phyloP scores from a whole-genome alignment of 2,113 vertebrate genomes.

The Globicephala melas region DNA sequence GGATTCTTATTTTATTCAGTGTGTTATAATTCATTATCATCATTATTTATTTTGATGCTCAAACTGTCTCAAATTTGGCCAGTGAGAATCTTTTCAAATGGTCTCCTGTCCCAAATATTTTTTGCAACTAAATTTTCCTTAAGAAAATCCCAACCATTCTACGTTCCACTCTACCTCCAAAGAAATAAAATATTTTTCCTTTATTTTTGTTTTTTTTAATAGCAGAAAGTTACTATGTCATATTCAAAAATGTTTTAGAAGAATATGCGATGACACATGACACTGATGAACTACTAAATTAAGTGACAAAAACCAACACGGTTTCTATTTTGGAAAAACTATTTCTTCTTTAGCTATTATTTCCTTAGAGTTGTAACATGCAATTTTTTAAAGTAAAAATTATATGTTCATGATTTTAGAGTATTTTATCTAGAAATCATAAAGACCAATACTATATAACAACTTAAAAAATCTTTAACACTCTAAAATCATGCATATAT shows the following conservation, averaged over 20 bases:
- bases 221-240: slow-evolving; percentile 20
- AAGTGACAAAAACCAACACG: neutral
- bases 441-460: neutral
- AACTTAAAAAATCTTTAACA: neutral
- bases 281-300: slow-evolving; percentile 3
- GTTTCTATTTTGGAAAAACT: slow-evolving; percentile 1
- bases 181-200: slow-evolving; percentile 6
- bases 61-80: neutral
- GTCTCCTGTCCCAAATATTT: neutral
- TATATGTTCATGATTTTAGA: neutral
- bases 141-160: neutral
- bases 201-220: neutral
- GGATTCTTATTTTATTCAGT: neutral
- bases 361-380: neutral
- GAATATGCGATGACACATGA: neutral
- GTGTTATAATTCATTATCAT: neutral
- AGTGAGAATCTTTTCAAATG: neutral
- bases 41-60: neutral
- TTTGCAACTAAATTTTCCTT: neutral
- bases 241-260: neutral
- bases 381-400: neutral
- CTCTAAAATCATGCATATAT: neutral
- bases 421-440: neutral
- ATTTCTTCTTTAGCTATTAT: neutral
- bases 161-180: neutral